Conservation (phyloP, 2,113 vertebrate genomes). For the Macrotis lagotis region DNA sequence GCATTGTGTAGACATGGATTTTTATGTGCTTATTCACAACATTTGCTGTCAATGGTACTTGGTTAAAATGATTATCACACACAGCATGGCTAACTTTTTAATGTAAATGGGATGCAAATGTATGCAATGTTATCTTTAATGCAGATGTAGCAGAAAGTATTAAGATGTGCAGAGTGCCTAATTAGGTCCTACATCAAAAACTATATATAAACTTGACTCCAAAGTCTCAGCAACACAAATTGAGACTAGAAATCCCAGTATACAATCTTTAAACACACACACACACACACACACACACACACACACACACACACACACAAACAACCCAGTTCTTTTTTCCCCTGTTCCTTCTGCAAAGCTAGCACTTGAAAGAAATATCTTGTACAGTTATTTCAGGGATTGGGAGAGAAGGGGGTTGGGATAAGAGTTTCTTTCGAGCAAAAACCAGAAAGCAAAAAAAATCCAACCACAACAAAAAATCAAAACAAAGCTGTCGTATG, state of each 20-base stretch:
- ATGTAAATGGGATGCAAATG: slow-evolving; percentile 87
- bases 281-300: slow-evolving; percentile 60
- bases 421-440: slow-evolving; percentile 72
- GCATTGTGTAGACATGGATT: slow-evolving; percentile 48
- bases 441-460: slow-evolving; percentile 67
- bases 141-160: slow-evolving; percentile 87
- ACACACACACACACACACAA: slow-evolving; percentile 50
- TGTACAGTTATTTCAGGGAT: slow-evolving; percentile 62
- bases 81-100: slow-evolving; percentile 81
- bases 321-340: slow-evolving; percentile 68
- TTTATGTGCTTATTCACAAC: slow-evolving; percentile 69
- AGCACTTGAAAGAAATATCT: slow-evolving; percentile 69
- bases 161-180: slow-evolving; percentile 85
- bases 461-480: slow-evolving; percentile 61
- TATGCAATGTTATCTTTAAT: slow-evolving; percentile 86
- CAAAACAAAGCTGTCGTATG: slow-evolving; percentile 69
- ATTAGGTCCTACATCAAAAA: slow-evolving; percentile 89
- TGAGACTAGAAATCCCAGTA: slow-evolving; percentile 84
- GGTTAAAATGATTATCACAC: slow-evolving; percentile 80
- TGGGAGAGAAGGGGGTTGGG: slow-evolving; percentile 59
- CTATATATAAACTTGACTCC: slow-evolving; percentile 84
- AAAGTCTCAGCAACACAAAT: slow-evolving; percentile 84
- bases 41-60: slow-evolving; percentile 75
- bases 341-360: slow-evolving; percentile 62
- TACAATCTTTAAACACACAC: slow-evolving; percentile 72